These are phyloP conservation scores for Notarius quadriscutis DNA, from an alignment of 2,113 vertebrate genomes.

Conservation along the genomic window DNA sequence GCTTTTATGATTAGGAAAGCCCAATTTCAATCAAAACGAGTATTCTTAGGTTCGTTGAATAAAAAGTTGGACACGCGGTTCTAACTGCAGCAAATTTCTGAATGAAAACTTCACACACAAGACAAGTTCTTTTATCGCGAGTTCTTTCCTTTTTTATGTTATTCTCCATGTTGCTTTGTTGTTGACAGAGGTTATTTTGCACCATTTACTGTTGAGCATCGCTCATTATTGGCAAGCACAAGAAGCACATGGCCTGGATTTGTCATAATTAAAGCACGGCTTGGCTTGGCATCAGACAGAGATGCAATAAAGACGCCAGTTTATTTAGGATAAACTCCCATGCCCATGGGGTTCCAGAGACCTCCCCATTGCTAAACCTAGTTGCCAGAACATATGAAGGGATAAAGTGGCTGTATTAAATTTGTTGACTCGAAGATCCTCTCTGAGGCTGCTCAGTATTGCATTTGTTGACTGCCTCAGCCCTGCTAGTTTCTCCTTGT, in stretches of 20 bases:
- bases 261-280: conserved; percentile 73
- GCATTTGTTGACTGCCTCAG: conserved; percentile 74
- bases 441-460: conserved; percentile 70
- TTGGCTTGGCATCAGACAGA: conserved; percentile 64
- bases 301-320: conserved; percentile 69
- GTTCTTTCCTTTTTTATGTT: not conserved
- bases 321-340: conserved; percentile 73
- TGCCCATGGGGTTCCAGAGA: conserved; percentile 59
- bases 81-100: not conserved
- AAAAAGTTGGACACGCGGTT: conserved; percentile 30
- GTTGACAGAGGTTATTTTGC: conserved; percentile 63
- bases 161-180: conserved; percentile 37
- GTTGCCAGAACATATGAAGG: conserved; percentile 74
- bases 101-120: conserved; percentile 5
- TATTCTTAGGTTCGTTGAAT: conserved; percentile 9
- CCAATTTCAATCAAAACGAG: conserved; percentile 30
- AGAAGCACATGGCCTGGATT: conserved; percentile 69
- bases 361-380: conserved; percentile 68
- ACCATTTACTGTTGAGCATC: conserved; percentile 57
- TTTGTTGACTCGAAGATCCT: conserved; percentile 76
- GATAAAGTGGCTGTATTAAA: conserved; percentile 75
- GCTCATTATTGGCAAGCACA: conserved; percentile 65
- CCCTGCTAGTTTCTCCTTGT: conserved; percentile 65
- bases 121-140: not conserved
- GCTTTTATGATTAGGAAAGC: conserved; percentile 37